Conservation (phyloP, 2,113 vertebrate genomes). For the Paracanthobrama guichenoti region DNA sequence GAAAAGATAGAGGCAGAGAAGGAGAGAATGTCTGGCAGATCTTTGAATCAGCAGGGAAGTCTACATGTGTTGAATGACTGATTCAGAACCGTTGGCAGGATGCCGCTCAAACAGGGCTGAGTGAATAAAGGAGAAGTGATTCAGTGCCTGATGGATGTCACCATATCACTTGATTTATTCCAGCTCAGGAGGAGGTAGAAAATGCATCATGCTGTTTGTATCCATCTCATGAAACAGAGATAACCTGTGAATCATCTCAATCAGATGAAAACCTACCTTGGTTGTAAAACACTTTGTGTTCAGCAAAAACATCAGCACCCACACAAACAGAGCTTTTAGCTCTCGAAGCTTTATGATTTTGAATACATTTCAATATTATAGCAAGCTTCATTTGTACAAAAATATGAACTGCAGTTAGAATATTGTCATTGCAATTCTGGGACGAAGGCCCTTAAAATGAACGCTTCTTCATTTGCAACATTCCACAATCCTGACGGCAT, state of each 20-base stretch:
- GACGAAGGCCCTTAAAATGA: not conserved
- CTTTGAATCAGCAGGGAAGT: conserved; percentile 58
- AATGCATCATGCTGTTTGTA: conserved; percentile 66
- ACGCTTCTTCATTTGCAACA: conserved; percentile 35
- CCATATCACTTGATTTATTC: conserved; percentile 70
- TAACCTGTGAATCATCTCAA: conserved; percentile 65
- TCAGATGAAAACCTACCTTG: conserved; percentile 68
- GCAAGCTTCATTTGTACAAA: not conserved
- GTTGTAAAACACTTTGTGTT: conserved; percentile 51
- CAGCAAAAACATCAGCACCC: conserved; percentile 49
- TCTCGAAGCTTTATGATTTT: not conserved
- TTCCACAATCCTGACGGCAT: not conserved
- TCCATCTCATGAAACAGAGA: conserved; percentile 67
- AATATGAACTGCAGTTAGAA: not conserved
- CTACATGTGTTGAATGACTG: conserved; percentile 54
- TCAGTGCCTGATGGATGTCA: conserved; percentile 57
- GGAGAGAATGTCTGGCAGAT: conserved; percentile 52
- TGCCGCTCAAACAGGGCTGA: conserved; percentile 43
- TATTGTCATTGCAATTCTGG: not conserved
- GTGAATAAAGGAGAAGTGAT: conserved; percentile 47
- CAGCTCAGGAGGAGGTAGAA: conserved; percentile 57
- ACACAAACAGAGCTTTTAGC: conserved; percentile 31
- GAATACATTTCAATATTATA: conserved; percentile 9
- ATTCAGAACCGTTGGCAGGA: conserved; percentile 54
- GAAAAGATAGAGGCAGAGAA: conserved; percentile 33